Percentiles rank a stretch among this genome's conserved stretches.
phyloP scores from a whole-genome alignment of 2,797 vertebrate species.

The Danio aesculapii region DNA sequence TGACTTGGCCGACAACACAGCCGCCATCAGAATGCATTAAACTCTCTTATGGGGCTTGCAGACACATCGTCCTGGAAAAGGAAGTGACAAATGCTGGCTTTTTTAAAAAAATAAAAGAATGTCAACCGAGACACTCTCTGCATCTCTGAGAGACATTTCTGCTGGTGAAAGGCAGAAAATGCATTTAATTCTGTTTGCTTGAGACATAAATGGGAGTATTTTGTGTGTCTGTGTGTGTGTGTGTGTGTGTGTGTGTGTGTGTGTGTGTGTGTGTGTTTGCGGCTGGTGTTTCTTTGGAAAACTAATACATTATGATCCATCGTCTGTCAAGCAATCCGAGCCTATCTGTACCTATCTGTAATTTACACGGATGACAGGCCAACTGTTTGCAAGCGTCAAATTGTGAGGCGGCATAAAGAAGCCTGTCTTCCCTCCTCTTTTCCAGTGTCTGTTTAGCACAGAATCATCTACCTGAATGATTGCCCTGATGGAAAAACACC shows the following conservation, averaged over 20 bases:
- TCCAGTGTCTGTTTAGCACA: conserved; percentile 24
- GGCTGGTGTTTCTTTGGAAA: conserved; percentile 36
- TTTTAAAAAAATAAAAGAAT: not conserved
- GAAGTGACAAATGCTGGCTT: conserved; percentile 34
- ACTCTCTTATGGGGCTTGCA: conserved; percentile 54
- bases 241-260: no score
- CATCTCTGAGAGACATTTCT: conserved; percentile 15
- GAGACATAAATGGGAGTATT: conserved; percentile 6
- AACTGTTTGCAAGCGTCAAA: conserved; percentile 1
- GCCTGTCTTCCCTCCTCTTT: conserved; percentile 16
- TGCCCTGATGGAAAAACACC: conserved; percentile 37
- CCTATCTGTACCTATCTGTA: conserved; percentile 35
- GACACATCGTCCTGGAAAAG: conserved; percentile 36
- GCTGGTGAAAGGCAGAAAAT: conserved; percentile 8
- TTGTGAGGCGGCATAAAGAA: conserved; percentile 20
- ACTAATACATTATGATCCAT: conserved; percentile 54
- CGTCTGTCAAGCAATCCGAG: conserved; percentile 45
- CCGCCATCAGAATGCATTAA: conserved; percentile 68
- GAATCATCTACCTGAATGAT: conserved; percentile 54
- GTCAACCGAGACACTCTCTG: conserved; percentile 9
- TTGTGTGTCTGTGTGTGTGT: not conserved
- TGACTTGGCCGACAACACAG: conserved; percentile 62
- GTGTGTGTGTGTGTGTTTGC: not conserved
- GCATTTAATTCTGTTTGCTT: conserved; percentile 33
- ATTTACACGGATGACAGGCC: conserved; percentile 17